Conservation (phyloP, 2,888 invertebrate genomes). For the Agrotis ipsilon region DNA sequence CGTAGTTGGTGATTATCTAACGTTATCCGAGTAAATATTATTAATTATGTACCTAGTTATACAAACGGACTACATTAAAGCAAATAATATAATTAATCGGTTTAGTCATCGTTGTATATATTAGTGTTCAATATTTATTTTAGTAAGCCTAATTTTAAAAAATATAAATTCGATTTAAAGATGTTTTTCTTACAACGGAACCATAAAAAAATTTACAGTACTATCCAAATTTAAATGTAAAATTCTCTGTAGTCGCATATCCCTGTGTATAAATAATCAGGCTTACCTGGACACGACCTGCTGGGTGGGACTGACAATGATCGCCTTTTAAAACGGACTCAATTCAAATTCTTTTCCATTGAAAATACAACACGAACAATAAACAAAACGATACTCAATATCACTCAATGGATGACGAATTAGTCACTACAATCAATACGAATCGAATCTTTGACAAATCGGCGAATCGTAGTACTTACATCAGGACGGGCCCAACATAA, state of each 20-base stretch:
- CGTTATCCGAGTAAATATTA: conserved; percentile 29
- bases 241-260: conserved; percentile 24
- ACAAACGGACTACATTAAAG: conserved; percentile 9
- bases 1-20: conserved; percentile 32
- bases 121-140: neutral
- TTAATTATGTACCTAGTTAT: conserved; percentile 7
- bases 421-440: conserved; percentile 2
- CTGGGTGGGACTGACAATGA: conserved; percentile 10
- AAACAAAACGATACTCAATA: conserved; percentile 25
- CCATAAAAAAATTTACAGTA: conserved; percentile 35
- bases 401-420: conserved; percentile 38
- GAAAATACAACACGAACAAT: conserved; percentile 16
- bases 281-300: conserved; percentile 41
- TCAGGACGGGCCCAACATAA: conserved; percentile 61
- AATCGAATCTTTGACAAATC: conserved; percentile 15
- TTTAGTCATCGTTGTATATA: conserved; percentile 20
- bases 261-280: conserved; percentile 42
- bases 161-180: neutral
- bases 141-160: neutral
- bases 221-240: conserved; percentile 18
- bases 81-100: conserved; percentile 17
- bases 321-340: conserved; percentile 9
- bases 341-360: conserved; percentile 37
- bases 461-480: neutral
- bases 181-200: conserved; percentile 8